Conservation (phyloP, 1,140 invertebrate species). For the Gonioctena quinquepunctata region DNA sequence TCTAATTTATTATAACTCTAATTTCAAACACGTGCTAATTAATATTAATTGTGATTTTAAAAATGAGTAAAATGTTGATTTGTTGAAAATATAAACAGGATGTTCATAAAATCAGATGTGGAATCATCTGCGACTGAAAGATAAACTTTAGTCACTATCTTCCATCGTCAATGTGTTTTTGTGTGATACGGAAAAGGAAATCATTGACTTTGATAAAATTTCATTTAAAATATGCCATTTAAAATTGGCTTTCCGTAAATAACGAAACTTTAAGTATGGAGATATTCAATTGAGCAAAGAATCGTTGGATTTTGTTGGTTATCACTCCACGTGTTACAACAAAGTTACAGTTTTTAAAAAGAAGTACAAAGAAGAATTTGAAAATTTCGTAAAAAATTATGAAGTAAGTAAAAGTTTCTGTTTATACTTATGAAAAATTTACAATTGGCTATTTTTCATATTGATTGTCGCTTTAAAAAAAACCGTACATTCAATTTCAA, state of each 20-base stretch:
- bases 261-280: neutral
- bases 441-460: neutral
- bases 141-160: too few species aligned
- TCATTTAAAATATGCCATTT: neutral
- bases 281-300: neutral
- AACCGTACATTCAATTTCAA: neutral
- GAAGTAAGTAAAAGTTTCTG: neutral
- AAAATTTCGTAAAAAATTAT: neutral
- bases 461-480: neutral
- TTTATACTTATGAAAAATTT: neutral
- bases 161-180: too few species aligned
- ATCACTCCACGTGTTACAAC: constrained; percentile 22
- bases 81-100: too few species aligned
- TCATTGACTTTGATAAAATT: constrained; percentile 2
- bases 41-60: too few species aligned
- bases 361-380: neutral
- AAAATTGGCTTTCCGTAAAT: neutral
- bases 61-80: too few species aligned
- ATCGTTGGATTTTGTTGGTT: constrained; percentile 21
- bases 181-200: neutral
- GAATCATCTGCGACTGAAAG: too few species aligned
- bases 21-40: too few species aligned
- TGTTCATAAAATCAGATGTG: too few species aligned
- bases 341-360: constrained; percentile 7
- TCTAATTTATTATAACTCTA: too few species aligned